Evolutionary conservation across 2,888 invertebrate species (phyloP).

Genomic region (Polietes domitor): DNA sequence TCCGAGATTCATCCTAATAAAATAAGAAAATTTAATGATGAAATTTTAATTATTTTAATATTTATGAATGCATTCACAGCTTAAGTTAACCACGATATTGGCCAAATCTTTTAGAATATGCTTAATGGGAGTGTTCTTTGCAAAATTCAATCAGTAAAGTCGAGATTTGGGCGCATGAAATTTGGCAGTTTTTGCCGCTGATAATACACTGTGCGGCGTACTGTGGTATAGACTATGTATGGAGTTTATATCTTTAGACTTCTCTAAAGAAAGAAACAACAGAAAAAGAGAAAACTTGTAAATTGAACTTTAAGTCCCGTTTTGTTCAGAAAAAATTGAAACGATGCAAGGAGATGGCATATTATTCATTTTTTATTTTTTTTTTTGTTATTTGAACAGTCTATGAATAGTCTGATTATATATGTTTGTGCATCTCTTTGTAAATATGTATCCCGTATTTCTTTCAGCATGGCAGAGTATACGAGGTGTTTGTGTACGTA

Average conservation of each 20-base stretch:
- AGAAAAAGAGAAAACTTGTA: background rate
- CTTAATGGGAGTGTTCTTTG: too few species aligned
- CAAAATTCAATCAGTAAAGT: too few species aligned
- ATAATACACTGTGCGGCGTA: too few species aligned
- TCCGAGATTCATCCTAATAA: too few species aligned
- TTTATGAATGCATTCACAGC: too few species aligned
- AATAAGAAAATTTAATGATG: too few species aligned
- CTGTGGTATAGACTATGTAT: too few species aligned
- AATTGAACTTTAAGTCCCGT: background rate
- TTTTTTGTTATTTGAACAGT: background rate
- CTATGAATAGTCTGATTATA: background rate
- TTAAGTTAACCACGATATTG: too few species aligned
- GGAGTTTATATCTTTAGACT: background rate
- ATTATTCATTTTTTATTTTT: slow-evolving; percentile 2
- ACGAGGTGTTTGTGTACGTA: background rate
- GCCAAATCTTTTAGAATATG: too few species aligned
- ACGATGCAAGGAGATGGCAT: background rate
- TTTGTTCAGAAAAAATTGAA: background rate
- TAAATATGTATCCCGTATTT: background rate
- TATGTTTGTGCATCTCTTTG: background rate
- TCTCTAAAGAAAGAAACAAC: background rate
- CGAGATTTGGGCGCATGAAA: too few species aligned
- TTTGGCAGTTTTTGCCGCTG: too few species aligned
- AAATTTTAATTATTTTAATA: too few species aligned
- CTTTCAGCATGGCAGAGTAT: background rate